Conservation (phyloP, 2,888 invertebrate genomes). For the Epinotia ramella region DNA sequence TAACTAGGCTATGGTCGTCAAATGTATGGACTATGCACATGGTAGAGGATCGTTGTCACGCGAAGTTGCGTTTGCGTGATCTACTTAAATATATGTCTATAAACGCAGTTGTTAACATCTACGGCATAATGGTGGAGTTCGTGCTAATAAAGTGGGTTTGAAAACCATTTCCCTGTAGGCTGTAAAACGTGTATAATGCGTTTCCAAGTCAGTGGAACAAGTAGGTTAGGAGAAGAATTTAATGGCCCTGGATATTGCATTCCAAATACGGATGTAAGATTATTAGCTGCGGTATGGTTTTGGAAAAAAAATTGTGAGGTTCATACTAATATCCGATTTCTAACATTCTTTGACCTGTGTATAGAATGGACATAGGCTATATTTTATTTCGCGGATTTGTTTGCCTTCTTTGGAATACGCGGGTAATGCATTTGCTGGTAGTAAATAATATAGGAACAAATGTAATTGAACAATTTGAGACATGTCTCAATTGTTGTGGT, state of each 20-base stretch:
- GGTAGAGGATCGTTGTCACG: too few species aligned
- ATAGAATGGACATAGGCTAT: too few species aligned
- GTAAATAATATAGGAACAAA: background rate
- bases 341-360: too few species aligned
- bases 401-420: too few species aligned
- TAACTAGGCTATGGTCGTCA: too few species aligned
- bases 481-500: too few species aligned
- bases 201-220: background rate
- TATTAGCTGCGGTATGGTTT: background rate
- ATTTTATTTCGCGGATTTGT: too few species aligned
- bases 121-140: background rate
- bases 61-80: background rate
- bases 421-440: too few species aligned
- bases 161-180: background rate
- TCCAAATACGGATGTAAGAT: background rate
- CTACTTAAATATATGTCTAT: background rate
- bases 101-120: background rate
- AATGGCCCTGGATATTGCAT: background rate
- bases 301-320: background rate
- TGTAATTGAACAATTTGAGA: background rate
- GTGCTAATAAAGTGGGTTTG: constrained; percentile 1
- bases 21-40: too few species aligned
- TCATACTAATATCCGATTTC: too few species aligned
- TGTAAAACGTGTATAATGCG: background rate
- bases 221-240: background rate